Conservation (phyloP, 1,140 invertebrate genomes). For the Oryctes rhinoceros region DNA sequence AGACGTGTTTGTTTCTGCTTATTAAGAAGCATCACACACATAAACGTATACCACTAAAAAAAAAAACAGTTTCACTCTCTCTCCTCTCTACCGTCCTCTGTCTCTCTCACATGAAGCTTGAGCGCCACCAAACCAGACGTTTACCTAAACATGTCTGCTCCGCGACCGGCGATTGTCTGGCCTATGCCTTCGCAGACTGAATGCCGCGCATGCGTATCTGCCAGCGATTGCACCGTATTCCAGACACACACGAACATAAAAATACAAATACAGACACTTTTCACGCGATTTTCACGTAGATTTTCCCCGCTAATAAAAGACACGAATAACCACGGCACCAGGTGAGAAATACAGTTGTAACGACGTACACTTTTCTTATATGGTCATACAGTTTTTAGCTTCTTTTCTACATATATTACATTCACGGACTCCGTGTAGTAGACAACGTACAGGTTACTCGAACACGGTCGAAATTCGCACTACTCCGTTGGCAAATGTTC, state of each 20-base stretch:
- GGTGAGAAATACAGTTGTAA: background rate
- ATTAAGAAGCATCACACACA: slow-evolving; percentile 24
- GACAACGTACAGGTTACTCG: slow-evolving; percentile 15
- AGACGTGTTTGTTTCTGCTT: background rate
- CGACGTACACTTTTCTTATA: slow-evolving; percentile 1
- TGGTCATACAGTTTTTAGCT: slow-evolving; percentile 2
- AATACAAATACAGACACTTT: slow-evolving; percentile 33
- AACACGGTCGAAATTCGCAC: slow-evolving; percentile 40
- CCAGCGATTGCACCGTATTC: slow-evolving; percentile 28
- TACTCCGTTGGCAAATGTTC: slow-evolving; percentile 43
- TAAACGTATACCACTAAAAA: background rate
- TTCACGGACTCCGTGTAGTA: background rate
- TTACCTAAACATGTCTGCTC: slow-evolving; percentile 53
- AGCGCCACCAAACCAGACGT: slow-evolving; percentile 50
- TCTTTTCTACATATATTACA: slow-evolving; percentile 37
- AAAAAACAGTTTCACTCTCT: slow-evolving; percentile 43
- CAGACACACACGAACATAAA: slow-evolving; percentile 48
- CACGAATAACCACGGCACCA: background rate
- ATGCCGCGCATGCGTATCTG: slow-evolving; percentile 45
- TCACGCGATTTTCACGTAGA: slow-evolving; percentile 30
- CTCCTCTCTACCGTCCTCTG: slow-evolving; percentile 44
- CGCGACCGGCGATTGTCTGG: slow-evolving; percentile 44
- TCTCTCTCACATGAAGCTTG: slow-evolving; percentile 43
- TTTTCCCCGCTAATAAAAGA: slow-evolving; percentile 21
- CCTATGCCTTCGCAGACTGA: slow-evolving; percentile 44